Evolutionary conservation across 1,140 invertebrate genomes (phyloP).

Genomic region (Vanessa atalanta): DNA sequence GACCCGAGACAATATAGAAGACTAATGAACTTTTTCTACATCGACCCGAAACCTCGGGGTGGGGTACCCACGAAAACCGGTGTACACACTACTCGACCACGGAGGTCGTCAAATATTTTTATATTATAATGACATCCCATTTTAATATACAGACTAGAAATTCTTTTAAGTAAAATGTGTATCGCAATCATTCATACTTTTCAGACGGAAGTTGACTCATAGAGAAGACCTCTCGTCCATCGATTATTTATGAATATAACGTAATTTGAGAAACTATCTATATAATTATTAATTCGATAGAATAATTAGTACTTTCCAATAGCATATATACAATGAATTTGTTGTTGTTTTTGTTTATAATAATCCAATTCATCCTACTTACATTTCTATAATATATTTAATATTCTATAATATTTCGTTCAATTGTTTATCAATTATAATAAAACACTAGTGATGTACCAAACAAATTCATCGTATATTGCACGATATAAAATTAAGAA

Average conservation of each 20-base stretch:
- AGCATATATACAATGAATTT: conserved; percentile 10
- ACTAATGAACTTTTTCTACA: too few species aligned
- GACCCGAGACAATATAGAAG: too few species aligned
- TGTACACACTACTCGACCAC: too few species aligned
- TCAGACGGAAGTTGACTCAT: not conserved
- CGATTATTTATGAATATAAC: conserved; percentile 5
- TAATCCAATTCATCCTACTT: not conserved
- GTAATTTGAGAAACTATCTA: conserved; percentile 11
- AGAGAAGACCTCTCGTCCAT: not conserved
- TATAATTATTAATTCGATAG: conserved; percentile 12
- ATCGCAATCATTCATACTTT: not conserved
- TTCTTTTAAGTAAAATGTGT: too few species aligned
- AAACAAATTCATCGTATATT: conserved; percentile 29
- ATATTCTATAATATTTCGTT: not conserved
- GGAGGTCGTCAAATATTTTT: too few species aligned
- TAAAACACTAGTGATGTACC: not conserved
- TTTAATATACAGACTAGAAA: too few species aligned
- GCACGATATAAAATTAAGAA: conserved; percentile 16
- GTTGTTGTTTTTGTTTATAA: not conserved
- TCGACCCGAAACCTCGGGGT: too few species aligned
- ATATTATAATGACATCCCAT: too few species aligned
- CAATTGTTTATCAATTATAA: not conserved
- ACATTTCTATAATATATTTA: not conserved
- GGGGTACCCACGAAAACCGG: too few species aligned
- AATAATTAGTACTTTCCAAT: not conserved